Evolutionary conservation across 2,113 vertebrate genomes (phyloP).

Genomic region (Daphoenositta chrysoptera): DNA sequence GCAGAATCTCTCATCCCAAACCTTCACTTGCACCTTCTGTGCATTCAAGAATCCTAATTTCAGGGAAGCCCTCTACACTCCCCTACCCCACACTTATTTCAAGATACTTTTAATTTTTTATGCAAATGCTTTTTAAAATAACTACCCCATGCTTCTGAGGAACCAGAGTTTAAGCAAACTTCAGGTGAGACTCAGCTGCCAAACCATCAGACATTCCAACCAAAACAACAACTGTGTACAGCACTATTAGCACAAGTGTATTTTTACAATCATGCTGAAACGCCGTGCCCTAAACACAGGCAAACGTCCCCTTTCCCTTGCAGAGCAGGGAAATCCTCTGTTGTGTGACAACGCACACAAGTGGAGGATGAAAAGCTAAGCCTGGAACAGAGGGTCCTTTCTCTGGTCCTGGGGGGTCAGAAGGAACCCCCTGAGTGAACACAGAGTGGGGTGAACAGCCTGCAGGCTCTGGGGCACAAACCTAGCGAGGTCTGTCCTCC

Average conservation of each 20-base stretch:
- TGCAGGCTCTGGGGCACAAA: not conserved
- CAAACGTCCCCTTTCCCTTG: not conserved
- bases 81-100: not conserved
- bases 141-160: not conserved
- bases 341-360: not conserved
- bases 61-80: not conserved
- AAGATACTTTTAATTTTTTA: not conserved
- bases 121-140: not conserved
- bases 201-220: not conserved
- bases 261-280: not conserved
- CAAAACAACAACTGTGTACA: not conserved
- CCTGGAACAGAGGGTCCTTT: not conserved
- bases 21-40: not conserved
- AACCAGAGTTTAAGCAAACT: not conserved
- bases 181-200: not conserved
- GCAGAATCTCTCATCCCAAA: not conserved
- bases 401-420: not conserved
- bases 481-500: not conserved
- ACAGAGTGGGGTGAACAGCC: not conserved
- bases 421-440: not conserved
- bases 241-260: accelerated
- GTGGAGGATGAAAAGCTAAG: not conserved
- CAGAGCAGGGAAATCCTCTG: not conserved
- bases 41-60: not conserved
- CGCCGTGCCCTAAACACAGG: not conserved